Percentiles rank a stretch among this genome's conserved stretches.
Evolutionary conservation across 2,797 vertebrate species (phyloP).

Genomic region (Pampus argenteus): DNA sequence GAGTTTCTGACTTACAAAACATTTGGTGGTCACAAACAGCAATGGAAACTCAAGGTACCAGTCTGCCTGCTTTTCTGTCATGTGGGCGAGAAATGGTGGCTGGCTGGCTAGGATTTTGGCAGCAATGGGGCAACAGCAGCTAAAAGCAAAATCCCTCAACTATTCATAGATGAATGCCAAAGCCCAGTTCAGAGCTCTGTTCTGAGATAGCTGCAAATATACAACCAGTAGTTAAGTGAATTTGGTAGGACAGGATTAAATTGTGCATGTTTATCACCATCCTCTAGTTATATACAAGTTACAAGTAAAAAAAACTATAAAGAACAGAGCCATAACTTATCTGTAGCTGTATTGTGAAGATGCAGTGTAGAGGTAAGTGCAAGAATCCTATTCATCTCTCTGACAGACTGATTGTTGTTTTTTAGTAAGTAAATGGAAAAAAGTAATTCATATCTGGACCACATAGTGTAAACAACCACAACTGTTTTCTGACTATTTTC

Average conservation of each 20-base stretch:
- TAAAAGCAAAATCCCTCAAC: slow-evolving; percentile 59
- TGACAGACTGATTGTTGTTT: slow-evolving; percentile 51
- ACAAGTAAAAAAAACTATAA: too few species aligned
- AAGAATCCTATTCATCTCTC: slow-evolving; percentile 38
- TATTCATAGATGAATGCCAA: slow-evolving; percentile 61
- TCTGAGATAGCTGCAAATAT: slow-evolving; percentile 45
- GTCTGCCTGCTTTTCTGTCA: slow-evolving; percentile 23
- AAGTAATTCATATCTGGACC: slow-evolving; percentile 51
- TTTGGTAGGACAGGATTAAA: neutral
- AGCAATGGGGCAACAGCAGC: slow-evolving; percentile 33
- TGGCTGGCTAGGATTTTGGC: slow-evolving; percentile 21
- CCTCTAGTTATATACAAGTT: neutral
- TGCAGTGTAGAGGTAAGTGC: slow-evolving; percentile 3
- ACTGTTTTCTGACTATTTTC: slow-evolving; percentile 58
- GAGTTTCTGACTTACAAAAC: slow-evolving; percentile 43
- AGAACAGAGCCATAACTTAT: slow-evolving; percentile 4
- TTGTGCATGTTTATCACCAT: neutral
- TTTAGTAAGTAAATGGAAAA: slow-evolving; percentile 31
- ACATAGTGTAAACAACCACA: slow-evolving; percentile 70
- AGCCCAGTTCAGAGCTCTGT: slow-evolving; percentile 27
- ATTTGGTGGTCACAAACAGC: slow-evolving; percentile 37
- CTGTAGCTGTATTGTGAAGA: neutral
- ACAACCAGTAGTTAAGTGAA: neutral
- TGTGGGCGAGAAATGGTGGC: slow-evolving; percentile 34
- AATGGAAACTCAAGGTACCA: slow-evolving; percentile 40